Conservation (phyloP, 2,888 invertebrate species). For the Drosophila mettleri region DNA sequence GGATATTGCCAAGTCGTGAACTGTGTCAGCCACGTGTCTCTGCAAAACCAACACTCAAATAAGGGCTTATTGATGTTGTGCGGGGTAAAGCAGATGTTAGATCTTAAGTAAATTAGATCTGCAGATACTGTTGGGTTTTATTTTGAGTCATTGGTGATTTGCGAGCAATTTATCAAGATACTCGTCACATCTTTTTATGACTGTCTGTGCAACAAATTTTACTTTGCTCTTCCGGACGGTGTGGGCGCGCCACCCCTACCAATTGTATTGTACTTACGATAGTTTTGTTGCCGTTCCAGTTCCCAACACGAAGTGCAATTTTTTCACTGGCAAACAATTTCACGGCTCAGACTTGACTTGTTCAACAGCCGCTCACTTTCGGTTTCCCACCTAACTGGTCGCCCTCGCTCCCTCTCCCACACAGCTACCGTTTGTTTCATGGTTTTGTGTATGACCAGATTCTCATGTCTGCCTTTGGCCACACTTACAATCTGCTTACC, state of each 20-base stretch:
- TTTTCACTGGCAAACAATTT: slow-evolving; percentile 55
- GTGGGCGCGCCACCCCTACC: slow-evolving; percentile 42
- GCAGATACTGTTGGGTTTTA: not conserved
- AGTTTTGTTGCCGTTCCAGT: slow-evolving; percentile 39
- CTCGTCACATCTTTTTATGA: slow-evolving; percentile 21
- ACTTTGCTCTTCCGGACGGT: slow-evolving; percentile 12
- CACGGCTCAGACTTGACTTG: slow-evolving; percentile 58
- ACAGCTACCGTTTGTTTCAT: slow-evolving; percentile 37
- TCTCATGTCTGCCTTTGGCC: slow-evolving; percentile 38
- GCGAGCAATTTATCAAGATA: slow-evolving; percentile 35
- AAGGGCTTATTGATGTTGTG: not conserved
- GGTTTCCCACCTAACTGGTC: not conserved
- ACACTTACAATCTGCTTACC: not conserved
- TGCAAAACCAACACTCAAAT: not conserved
- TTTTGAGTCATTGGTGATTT: slow-evolving; percentile 9
- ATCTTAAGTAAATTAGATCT: not conserved
- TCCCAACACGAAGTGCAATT: slow-evolving; percentile 49
- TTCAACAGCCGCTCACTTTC: not conserved
- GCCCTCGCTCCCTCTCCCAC: not conserved
- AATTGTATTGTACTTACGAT: slow-evolving; percentile 40
- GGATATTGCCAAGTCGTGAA: not conserved
- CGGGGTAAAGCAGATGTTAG: slow-evolving; percentile 3
- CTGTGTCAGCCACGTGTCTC: not conserved
- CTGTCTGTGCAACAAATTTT: slow-evolving; percentile 59
- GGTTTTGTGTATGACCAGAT: slow-evolving; percentile 49